Evolutionary conservation across 2,888 invertebrate species (phyloP).

Genomic region (Silvanus unidentatus): DNA sequence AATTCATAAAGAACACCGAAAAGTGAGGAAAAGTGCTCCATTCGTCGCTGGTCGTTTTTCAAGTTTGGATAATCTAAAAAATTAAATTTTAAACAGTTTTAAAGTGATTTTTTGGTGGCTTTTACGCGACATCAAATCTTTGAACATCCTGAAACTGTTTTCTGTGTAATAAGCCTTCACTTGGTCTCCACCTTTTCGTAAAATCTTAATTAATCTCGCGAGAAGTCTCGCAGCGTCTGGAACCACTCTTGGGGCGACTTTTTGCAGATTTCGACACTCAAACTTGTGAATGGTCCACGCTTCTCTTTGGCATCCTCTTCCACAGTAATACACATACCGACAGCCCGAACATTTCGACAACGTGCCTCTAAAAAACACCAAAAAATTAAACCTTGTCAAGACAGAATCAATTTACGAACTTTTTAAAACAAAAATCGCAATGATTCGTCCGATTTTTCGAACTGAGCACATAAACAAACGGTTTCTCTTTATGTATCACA

Average conservation of each 20-base stretch:
- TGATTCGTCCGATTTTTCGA: slow-evolving; percentile 62
- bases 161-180: slow-evolving; percentile 64
- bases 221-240: slow-evolving; percentile 80
- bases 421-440: slow-evolving; percentile 72
- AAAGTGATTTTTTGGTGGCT: not conserved
- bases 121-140: slow-evolving; percentile 88
- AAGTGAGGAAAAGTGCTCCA: slow-evolving; percentile 74
- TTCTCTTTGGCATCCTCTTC: slow-evolving; percentile 69
- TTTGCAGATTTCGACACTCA: slow-evolving; percentile 74
- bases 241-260: slow-evolving; percentile 63
- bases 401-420: slow-evolving; percentile 49
- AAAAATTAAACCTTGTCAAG: slow-evolving; percentile 2
- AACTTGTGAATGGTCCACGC: slow-evolving; percentile 78
- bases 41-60: slow-evolving; percentile 64
- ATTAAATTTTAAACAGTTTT: slow-evolving; percentile 1
- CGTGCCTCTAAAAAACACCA: slow-evolving; percentile 52
- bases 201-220: slow-evolving; percentile 65
- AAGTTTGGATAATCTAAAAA: slow-evolving; percentile 75
- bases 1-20: slow-evolving; percentile 67
- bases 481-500: slow-evolving; percentile 64
- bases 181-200: slow-evolving; percentile 62
- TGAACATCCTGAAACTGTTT: slow-evolving; percentile 68
- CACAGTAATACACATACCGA: slow-evolving; percentile 78
- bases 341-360: slow-evolving; percentile 79
- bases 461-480: slow-evolving; percentile 68